These are phyloP conservation scores for Amaurobius ferox DNA, from an alignment of 2,888 invertebrate genomes.

Conservation along the genomic window DNA sequence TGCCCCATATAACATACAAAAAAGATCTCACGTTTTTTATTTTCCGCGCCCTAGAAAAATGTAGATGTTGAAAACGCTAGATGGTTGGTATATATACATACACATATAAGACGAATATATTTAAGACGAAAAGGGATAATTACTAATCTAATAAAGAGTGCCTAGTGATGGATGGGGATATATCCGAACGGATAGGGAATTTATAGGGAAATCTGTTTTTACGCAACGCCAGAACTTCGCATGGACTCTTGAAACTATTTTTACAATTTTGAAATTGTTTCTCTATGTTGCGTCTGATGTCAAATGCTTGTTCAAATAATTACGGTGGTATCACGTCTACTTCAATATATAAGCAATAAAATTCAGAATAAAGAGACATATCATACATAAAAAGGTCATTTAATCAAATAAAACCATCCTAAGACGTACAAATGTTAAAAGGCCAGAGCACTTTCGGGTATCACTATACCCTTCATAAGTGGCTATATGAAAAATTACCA, in stretches of 20 bases:
- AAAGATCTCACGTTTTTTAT: slow-evolving; percentile 30
- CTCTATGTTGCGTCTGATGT: no score
- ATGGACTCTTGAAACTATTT: slow-evolving; percentile 22
- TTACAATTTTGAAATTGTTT: slow-evolving; percentile 32
- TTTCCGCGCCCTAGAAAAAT: slow-evolving; percentile 49
- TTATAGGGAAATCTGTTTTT: slow-evolving; percentile 3
- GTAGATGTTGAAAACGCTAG: slow-evolving; percentile 62
- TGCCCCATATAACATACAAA: neutral
- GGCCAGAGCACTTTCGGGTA: no score
- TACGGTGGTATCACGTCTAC: no score
- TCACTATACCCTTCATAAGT: no score
- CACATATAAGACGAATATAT: no score
- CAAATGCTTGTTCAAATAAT: no score
- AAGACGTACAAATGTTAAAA: no score
- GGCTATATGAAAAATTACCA: no score
- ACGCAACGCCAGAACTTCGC: slow-evolving; percentile 60
- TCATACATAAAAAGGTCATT: no score
- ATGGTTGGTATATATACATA: slow-evolving; percentile 47
- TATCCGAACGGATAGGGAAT: slow-evolving; percentile 27
- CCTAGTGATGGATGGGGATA: slow-evolving; percentile 41
- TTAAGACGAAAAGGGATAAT: neutral
- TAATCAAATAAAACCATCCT: no score
- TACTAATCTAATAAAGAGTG: slow-evolving; percentile 46
- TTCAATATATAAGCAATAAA: no score
- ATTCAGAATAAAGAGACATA: no score